Conservation (phyloP, 2,113 vertebrate species). For the Chionomys nivalis region DNA sequence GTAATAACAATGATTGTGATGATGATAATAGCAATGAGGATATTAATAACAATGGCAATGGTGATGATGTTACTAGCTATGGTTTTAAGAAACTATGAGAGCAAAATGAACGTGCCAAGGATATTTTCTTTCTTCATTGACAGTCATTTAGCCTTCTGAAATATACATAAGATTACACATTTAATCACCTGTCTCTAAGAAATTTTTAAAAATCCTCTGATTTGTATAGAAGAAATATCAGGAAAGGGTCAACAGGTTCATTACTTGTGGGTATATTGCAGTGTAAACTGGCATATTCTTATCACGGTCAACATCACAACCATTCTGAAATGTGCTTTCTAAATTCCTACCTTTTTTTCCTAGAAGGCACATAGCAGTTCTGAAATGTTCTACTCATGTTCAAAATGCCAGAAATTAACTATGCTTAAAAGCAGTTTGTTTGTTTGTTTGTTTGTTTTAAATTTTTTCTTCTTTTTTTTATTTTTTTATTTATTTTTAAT, state of each 20-base stretch:
- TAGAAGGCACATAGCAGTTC: background rate
- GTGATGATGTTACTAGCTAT: background rate
- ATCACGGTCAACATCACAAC: background rate
- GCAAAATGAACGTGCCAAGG: background rate
- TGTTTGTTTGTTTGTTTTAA: no score
- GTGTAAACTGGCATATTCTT: background rate
- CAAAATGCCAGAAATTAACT: background rate
- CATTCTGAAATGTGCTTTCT: background rate
- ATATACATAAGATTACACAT: background rate
- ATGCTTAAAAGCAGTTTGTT: background rate
- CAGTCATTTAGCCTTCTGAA: background rate
- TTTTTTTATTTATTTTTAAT: no score
- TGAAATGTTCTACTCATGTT: background rate
- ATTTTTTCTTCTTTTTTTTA: no score
- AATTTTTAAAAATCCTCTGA: background rate
- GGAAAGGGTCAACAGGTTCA: background rate
- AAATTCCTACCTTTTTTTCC: background rate
- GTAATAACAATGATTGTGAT: no score
- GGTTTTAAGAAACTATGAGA: background rate
- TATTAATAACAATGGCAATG: background rate
- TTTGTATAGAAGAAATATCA: background rate
- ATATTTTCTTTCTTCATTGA: background rate
- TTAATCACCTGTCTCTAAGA: background rate
- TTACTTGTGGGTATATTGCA: background rate
- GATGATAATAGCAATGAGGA: background rate